Conservation (phyloP, 92 coral and sea anemone genomes). For the Porites divaricata region DNA sequence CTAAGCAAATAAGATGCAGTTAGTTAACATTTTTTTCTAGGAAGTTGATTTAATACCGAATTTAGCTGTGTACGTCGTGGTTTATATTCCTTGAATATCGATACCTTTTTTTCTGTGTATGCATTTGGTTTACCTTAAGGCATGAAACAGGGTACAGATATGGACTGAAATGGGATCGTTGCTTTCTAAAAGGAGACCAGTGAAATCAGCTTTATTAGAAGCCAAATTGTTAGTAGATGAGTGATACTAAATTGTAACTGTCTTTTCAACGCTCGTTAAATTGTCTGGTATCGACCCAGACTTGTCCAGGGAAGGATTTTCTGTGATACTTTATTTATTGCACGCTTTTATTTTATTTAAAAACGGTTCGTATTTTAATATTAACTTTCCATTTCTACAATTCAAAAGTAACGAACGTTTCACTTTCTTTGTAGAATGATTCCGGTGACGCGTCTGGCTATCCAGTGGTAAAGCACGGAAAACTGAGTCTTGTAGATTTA, state of each 20-base stretch:
- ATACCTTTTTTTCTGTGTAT: background rate
- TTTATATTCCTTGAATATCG: background rate
- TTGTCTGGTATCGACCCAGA: background rate
- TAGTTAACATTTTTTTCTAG: background rate
- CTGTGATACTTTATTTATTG: background rate
- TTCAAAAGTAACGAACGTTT: background rate
- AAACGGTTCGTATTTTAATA: background rate
- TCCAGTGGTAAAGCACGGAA: slow-evolving; percentile 87
- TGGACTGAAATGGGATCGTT: background rate
- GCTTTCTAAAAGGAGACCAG: background rate
- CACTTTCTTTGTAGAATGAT: slow-evolving; percentile 61
- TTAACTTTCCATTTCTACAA: background rate
- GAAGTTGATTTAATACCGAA: background rate
- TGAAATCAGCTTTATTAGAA: background rate
- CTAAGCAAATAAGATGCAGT: background rate
- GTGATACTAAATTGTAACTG: background rate
- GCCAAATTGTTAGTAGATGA: background rate
- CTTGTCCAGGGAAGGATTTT: background rate
- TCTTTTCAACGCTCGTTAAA: background rate
- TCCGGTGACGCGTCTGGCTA: slow-evolving; percentile 84
- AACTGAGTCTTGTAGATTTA: slow-evolving; percentile 92
- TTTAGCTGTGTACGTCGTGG: background rate
- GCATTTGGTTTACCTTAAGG: background rate
- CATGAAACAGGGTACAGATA: background rate
- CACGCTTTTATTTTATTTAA: background rate